Conservation (phyloP, 2,113 vertebrate genomes). For the Sinocyclocheilus rhinocerous region DNA sequence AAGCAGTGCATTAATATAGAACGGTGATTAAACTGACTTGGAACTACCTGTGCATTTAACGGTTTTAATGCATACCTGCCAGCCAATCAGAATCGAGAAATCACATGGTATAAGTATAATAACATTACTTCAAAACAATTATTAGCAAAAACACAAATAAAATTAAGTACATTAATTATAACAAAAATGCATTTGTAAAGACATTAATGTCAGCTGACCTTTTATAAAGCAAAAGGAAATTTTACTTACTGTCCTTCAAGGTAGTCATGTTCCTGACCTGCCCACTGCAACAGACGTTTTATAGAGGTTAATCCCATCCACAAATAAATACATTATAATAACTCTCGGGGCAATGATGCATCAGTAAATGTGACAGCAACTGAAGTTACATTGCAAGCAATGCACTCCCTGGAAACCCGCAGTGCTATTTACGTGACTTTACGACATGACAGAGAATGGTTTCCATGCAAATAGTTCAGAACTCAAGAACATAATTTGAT, state of each 20-base stretch:
- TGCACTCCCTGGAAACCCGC: background rate
- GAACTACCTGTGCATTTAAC: too few species aligned
- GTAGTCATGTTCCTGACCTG: constrained; percentile 99
- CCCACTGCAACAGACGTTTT: constrained; percentile 77
- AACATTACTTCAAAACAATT: background rate
- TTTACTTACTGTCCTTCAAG: constrained; percentile 96
- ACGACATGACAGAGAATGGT: background rate
- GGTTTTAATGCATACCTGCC: too few species aligned
- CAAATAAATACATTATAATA: background rate
- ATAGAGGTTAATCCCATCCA: background rate
- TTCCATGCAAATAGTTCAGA: background rate
- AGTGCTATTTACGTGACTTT: background rate
- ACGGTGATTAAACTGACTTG: too few species aligned
- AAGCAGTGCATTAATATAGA: too few species aligned
- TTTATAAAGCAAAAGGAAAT: background rate
- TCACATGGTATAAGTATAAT: background rate
- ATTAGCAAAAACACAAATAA: background rate
- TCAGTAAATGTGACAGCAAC: background rate
- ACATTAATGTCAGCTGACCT: background rate
- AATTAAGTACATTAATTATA: background rate
- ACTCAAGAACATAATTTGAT: background rate
- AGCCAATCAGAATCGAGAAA: too few species aligned
- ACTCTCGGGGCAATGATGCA: background rate
- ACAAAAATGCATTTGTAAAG: background rate
- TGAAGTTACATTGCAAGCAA: background rate